Evolutionary conservation across 2,113 vertebrate species (phyloP).

Genomic region (Limnothrissa miodon): DNA sequence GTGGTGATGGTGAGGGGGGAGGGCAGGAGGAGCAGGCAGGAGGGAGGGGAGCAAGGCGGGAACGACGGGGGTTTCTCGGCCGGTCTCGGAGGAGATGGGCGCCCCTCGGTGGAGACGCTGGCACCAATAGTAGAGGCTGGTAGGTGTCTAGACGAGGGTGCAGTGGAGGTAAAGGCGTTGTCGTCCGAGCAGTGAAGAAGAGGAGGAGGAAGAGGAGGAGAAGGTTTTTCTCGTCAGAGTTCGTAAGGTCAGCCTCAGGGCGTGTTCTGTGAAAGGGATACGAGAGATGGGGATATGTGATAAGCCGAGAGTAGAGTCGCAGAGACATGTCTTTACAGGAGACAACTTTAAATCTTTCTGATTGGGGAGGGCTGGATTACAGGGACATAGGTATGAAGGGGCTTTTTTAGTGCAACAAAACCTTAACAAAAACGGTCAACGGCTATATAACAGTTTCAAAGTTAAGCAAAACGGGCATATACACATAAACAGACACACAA

Average conservation of each 20-base stretch:
- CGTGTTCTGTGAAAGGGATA: not conserved
- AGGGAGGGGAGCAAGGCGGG: not conserved
- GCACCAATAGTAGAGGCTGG: slow-evolving; percentile 26
- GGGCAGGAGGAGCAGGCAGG: not conserved
- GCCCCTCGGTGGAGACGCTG: slow-evolving; percentile 21
- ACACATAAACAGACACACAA: not conserved
- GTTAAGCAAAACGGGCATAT: not conserved
- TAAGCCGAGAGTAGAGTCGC: not conserved
- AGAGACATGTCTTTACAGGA: not conserved
- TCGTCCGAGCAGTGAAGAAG: not conserved
- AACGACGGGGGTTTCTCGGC: slow-evolving; percentile 16
- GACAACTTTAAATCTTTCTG: not conserved
- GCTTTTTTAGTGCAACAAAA: not conserved
- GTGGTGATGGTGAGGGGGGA: not conserved
- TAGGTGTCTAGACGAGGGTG: not conserved
- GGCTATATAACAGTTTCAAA: too few relatives aligned
- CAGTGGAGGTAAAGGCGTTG: not conserved
- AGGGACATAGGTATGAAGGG: not conserved
- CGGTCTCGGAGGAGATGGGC: slow-evolving; percentile 9
- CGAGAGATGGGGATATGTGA: not conserved
- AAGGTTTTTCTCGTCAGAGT: not conserved
- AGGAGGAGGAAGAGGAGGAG: not conserved
- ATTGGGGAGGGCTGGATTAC: not conserved
- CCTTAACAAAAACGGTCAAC: not conserved
- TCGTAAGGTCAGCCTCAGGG: not conserved